Evolutionary conservation across 2,888 invertebrate genomes (phyloP).

Genomic region (Protodeltote pygarga): DNA sequence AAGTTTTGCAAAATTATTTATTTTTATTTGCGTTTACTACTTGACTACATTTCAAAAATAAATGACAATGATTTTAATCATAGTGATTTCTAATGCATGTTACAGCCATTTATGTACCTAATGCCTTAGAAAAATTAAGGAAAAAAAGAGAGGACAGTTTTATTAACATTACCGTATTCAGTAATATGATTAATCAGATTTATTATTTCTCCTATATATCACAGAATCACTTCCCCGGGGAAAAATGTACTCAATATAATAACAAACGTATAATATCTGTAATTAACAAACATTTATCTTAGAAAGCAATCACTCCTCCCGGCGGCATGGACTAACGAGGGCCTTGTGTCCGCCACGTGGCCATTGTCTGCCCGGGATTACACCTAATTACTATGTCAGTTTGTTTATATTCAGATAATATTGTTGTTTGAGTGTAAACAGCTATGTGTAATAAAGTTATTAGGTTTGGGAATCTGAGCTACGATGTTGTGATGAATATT

Average conservation of each 20-base stretch:
- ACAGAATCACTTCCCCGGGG: no score
- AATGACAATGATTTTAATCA: no score
- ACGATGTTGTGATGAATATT: background rate
- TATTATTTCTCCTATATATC: no score
- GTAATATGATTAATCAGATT: no score
- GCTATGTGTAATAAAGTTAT: constrained; percentile 17
- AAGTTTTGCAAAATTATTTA: background rate
- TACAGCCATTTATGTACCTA: no score
- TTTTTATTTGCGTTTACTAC: no score
- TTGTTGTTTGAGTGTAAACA: constrained; percentile 31
- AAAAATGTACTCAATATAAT: constrained; percentile 13
- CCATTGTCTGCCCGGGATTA: constrained; percentile 45
- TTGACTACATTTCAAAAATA: no score
- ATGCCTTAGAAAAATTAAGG: no score
- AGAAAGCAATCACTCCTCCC: constrained; percentile 4
- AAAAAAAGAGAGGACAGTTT: no score
- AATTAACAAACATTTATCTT: constrained; percentile 31
- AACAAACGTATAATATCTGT: constrained; percentile 25
- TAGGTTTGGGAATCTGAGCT: constrained; percentile 2
- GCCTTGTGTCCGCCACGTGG: constrained; percentile 52
- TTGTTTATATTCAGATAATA: constrained; percentile 38
- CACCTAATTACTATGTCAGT: constrained; percentile 52
- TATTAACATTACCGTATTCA: no score
- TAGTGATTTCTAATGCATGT: no score
- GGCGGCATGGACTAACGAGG: constrained; percentile 46